Percentiles rank a stretch among this genome's conserved stretches.
Evolutionary conservation across 2,888 invertebrate species (phyloP).

Genomic region (Yponomeuta cagnagella): DNA sequence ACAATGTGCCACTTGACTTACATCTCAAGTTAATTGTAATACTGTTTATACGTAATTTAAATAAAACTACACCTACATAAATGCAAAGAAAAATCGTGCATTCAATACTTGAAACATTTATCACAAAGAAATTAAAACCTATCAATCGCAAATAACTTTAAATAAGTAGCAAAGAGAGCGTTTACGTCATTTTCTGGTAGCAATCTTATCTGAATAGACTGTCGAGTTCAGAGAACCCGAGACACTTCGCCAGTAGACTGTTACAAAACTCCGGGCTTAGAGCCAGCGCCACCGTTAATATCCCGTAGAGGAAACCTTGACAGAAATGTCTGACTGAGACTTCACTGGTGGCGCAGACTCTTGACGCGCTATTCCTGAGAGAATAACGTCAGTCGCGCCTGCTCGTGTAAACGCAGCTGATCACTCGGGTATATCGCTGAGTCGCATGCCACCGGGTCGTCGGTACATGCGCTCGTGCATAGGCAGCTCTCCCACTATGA

Average conservation of each 20-base stretch:
- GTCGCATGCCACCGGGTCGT: constrained; percentile 73
- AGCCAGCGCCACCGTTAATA: no score
- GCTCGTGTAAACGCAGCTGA: neutral
- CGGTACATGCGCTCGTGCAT: constrained; percentile 83
- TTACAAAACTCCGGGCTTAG: no score
- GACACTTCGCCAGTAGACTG: no score
- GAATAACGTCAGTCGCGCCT: neutral
- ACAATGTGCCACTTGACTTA: neutral
- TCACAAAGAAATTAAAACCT: neutral
- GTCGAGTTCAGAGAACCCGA: no score
- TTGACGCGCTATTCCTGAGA: no score
- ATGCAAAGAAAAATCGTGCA: neutral
- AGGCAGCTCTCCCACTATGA: constrained; percentile 85
- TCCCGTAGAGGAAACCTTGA: no score
- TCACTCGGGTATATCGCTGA: constrained; percentile 74
- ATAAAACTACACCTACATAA: constrained; percentile 2
- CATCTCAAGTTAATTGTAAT: neutral
- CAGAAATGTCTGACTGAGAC: no score
- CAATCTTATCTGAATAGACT: no score
- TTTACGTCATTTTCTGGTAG: no score
- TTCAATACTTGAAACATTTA: neutral
- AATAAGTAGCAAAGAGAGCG: no score
- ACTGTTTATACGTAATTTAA: neutral
- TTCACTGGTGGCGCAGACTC: neutral
- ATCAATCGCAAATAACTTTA: neutral